Base-by-base conservation (phyloP, 1,140 invertebrate genomes). In the Hylyphantes graminicola region DNA sequence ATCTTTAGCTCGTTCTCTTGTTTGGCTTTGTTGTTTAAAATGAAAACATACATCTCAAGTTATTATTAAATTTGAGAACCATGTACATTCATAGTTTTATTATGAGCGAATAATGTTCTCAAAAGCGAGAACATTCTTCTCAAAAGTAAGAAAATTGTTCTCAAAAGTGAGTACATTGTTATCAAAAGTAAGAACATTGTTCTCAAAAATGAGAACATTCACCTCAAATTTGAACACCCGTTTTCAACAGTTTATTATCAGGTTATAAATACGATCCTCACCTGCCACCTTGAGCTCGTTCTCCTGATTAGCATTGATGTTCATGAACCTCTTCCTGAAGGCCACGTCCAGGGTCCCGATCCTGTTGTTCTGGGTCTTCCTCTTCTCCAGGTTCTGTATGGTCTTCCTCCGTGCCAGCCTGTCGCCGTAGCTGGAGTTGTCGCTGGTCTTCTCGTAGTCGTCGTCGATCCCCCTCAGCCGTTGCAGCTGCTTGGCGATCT, bases 281-380 rank as follows among this genome's bases (percentile, higher is more conserved):
- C 80, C 59, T 11, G 72, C 80, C 19, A 75, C 80, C 67, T 83
- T 86, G 11, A 67, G 75, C 75, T 87, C 87, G 63, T 85, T 87
- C 64, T 93, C 93, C 87, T 96, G 93, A 5, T 35, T 35, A 8
- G 92, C 92, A 83, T 92, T 94, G 88, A 96, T 93, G 87, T 94
- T 95, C 85, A 96, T 94, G 92, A 98, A 98, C 85, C 96, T 91
- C 87, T 97, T 96, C 86, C 96, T 94, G 90, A 98, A 98, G 0
- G 96, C 96, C 65, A 98, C 96, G 89, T 98, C 96, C 64, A 98
- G 90, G 0, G 96, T 98, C 85, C 96, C 96, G 85, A 97, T 96
- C 50, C 87, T 86, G 76, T 95, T 93, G 78, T 94, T 94, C 87
- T 95, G 96, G 87, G 96, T 93, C 7, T 17, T 79, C 64, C 95